Base-by-base conservation (phyloP, 2,888 invertebrate species). In the Oscheius sp. region DNA sequence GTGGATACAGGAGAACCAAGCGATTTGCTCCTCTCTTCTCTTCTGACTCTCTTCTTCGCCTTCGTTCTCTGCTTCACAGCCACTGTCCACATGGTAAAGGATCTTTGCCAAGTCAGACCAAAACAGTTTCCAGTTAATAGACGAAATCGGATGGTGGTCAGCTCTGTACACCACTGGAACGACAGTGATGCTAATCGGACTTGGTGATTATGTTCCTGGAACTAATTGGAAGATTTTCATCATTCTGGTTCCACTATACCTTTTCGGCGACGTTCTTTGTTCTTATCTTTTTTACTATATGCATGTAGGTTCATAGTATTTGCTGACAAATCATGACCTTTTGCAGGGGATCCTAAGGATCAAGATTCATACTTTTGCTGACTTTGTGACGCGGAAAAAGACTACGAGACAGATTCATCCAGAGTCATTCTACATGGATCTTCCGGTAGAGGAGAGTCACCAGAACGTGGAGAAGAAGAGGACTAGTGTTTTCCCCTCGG, bases 221-320 rank as follows among this genome's bases (percentile, higher is more conserved):
- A 74, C 65, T 21, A 42, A 51, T 10, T 66, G 59, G 58, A 68
- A 33, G 10, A 74, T 59, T 37, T 74, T 74, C 47, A 9, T 74
- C 9, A 35, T 74, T 9, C 37, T 74, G 5, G 47, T 68, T 9
- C 74, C 74, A 2, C 48, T 74, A 4, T 74, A 68, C 42, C 35
- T 74, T n/a, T 62, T 74, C n/a, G 74, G 74, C 13, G 74, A 74
- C 37, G 68, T 59, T 32, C 47, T 74, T 33, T 42, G 32, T 10
- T 74, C 74, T 33, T 74, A 74, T 51, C 48, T 74, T 29, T 58
- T 50, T 42, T 74, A 74, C 32, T 74, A 74, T 37, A 59, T 68
- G 59, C 74, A 74, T 57, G 74, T 74, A 50, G 55, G 74, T 37
- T 55, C 32, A 29, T 29, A 21, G 21, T 21, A 3, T 53, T 53